These are phyloP conservation scores for Coelopa frigida DNA, from an alignment of 1,140 invertebrate species.

Conservation along the genomic window DNA sequence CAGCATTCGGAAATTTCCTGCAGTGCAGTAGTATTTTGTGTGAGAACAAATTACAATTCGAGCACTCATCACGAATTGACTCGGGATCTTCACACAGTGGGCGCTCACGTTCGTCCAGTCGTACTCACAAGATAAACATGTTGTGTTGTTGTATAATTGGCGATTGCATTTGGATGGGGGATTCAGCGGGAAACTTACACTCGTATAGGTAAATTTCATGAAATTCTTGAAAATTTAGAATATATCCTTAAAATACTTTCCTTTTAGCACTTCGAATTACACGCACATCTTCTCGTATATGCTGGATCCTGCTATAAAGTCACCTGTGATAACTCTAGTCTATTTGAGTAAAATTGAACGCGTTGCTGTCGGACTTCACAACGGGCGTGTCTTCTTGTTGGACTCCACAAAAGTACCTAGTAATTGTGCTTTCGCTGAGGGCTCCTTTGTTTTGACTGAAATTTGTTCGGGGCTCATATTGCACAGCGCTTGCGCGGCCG, in stretches of 20 bases:
- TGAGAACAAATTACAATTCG: conserved; percentile 24
- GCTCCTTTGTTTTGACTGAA: conserved; percentile 69
- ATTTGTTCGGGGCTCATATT: conserved; percentile 59
- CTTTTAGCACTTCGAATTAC: conserved; percentile 48
- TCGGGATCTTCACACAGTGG: conserved; percentile 3
- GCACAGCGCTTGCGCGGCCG: conserved; percentile 51
- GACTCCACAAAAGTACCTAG: conserved; percentile 53
- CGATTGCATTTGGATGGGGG: conserved; percentile 75
- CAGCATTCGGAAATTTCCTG: conserved; percentile 46
- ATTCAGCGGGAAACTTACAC: conserved; percentile 70
- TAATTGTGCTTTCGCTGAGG: conserved; percentile 57
- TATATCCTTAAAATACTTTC: background rate
- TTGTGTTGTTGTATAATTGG: conserved; percentile 53
- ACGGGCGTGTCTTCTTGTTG: conserved; percentile 70
- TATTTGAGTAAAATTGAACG: conserved; percentile 57
- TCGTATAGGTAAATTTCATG: conserved; percentile 55
- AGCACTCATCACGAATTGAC: conserved; percentile 5
- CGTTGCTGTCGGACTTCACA: conserved; percentile 64
- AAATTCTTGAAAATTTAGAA: background rate
- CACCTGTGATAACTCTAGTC: conserved; percentile 56
- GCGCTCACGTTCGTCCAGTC: conserved; percentile 26
- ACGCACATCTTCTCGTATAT: conserved; percentile 52
- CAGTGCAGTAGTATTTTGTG: conserved; percentile 37
- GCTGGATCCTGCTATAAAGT: conserved; percentile 49
- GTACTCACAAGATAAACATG: conserved; percentile 34